Conservation (phyloP, 2,113 vertebrate species). For the Microtus montanus region DNA sequence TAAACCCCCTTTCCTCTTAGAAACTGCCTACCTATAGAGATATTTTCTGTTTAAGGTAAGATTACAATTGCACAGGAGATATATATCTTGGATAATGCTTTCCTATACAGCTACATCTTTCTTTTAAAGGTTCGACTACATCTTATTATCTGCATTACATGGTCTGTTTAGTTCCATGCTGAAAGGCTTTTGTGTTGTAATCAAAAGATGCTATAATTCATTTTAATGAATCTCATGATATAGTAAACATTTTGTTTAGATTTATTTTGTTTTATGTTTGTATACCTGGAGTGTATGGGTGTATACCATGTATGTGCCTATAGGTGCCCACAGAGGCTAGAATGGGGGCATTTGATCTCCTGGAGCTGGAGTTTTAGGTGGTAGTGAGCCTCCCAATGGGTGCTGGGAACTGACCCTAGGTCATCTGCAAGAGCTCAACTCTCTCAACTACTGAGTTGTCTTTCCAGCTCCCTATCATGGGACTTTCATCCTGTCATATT, state of each 20-base stretch:
- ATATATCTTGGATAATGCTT: not conserved
- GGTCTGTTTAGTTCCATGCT: not conserved
- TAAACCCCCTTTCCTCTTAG: not conserved
- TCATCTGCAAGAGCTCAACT: too few species aligned
- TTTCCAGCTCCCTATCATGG: not conserved
- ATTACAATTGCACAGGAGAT: not conserved
- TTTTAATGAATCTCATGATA: not conserved
- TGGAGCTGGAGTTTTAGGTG: not conserved
- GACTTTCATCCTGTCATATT: not conserved
- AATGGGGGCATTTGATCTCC: not conserved
- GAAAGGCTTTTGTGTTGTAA: not conserved
- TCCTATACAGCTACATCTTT: not conserved
- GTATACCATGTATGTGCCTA: not conserved
- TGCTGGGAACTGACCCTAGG: not conserved
- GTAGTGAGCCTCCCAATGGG: not conserved
- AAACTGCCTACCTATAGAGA: not conserved
- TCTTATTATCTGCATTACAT: not conserved
- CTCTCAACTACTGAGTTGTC: not conserved
- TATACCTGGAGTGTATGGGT: not conserved
- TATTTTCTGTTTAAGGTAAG: not conserved
- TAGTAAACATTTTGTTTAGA: not conserved
- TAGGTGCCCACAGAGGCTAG: not conserved
- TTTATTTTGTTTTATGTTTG: not conserved
- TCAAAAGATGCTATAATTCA: not conserved
- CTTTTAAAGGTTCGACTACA: not conserved